Percentiles rank a stretch among this genome's conserved stretches.
Conservation (phyloP, 2,888 invertebrate species). For the Hirtodrosophila cameraria region DNA sequence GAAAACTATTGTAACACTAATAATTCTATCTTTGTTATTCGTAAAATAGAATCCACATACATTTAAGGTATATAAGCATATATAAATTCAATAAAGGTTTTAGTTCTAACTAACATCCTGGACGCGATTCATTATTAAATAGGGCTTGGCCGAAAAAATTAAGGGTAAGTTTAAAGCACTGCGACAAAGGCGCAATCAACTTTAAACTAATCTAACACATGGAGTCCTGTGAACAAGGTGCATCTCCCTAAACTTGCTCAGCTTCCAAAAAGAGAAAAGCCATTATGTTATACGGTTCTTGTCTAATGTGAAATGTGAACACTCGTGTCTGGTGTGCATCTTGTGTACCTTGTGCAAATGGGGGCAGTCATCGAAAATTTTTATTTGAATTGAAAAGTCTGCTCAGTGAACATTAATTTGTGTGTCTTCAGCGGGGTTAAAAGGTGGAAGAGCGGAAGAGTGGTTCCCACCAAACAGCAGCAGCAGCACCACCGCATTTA, state of each 20-base stretch:
- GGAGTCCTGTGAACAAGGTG: too few species aligned
- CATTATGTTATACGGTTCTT: conserved; percentile 24
- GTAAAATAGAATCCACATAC: too few species aligned
- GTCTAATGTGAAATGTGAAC: conserved; percentile 37
- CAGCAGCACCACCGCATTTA: conserved; percentile 52
- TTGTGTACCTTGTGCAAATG: conserved; percentile 49
- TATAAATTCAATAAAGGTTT: too few species aligned
- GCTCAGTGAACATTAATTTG: conserved; percentile 5
- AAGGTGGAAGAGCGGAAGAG: background rate
- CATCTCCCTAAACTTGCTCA: background rate
- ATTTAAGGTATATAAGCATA: too few species aligned
- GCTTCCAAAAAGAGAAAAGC: background rate
- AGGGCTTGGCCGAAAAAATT: too few species aligned
- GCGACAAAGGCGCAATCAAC: too few species aligned
- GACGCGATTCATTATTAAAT: too few species aligned
- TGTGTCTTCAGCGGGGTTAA: conserved; percentile 8
- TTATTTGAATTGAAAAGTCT: conserved; percentile 61
- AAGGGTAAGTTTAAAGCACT: too few species aligned
- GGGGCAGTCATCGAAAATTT: conserved; percentile 62
- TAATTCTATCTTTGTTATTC: too few species aligned
- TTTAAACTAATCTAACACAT: too few species aligned
- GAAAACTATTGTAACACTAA: too few species aligned
- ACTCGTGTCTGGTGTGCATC: conserved; percentile 19
- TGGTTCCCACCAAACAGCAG: conserved; percentile 34
- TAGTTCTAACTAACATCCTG: too few species aligned